Evolutionary conservation across 1,140 invertebrate genomes (phyloP), one percentile per base, ranked within the genome.

Genomic region (Stenopsyche tienmushanensis): DNA sequence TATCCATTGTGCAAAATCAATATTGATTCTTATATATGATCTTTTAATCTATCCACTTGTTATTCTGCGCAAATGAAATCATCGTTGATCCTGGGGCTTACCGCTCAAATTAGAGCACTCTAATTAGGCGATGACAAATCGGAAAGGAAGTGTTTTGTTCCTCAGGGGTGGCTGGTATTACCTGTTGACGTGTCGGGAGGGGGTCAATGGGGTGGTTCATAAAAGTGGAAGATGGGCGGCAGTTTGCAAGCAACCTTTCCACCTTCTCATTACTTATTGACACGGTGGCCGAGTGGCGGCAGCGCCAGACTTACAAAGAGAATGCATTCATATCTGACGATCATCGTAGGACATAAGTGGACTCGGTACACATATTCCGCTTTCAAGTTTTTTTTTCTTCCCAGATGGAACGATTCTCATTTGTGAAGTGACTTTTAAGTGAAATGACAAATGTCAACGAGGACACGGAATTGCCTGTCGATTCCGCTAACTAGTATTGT

Each of bases 321-420:
- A 68, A 68, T 68, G 50, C 58, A 68, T 68, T 53, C 66, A 68
- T 68, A 62, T n/a, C 60, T 59, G 62, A 68, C 64, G 62, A 67
- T 39, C n/a, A 8, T 15, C 54, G 53, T 9, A 24, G 26, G 39
- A 49, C 18, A 23, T 42, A 23, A 7, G 25, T 13, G 53, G 45
- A 23, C 26, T 24, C 18, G 26, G 60, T 53, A 24, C 34, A n/a
- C n/a, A 24, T 54, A 24, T 3, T 24, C 9, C 21, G 52, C 15
- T 23, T 53, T 53, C 25, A 10, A n/a, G 26, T 9, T 20, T 9
- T 39, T 29, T 21, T 10, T 13, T 5, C 24, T 17, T 0, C 21
- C 9, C 45, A 25, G 42, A 3, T 24, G 23, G 50, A 15, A 15
- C 39, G n/a, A 20, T 15, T 17, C 58, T 24, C 20, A 18, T 41